Evolutionary conservation across 1,140 invertebrate species (phyloP), one percentile per base, ranked within the genome.

Genomic region (Brachionus calyciflorus): DNA sequence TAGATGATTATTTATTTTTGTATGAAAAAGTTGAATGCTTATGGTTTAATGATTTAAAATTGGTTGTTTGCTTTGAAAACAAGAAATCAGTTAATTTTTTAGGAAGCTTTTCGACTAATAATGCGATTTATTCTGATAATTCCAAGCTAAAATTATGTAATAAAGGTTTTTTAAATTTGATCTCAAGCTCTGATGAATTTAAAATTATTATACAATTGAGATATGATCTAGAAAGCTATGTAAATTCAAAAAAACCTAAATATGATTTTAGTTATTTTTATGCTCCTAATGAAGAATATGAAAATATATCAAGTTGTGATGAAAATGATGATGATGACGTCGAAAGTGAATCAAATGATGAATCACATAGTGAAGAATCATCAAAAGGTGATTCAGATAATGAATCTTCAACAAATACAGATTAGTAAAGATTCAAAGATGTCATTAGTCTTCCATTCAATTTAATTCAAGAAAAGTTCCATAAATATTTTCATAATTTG

Each of bases 141-240:
- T 55, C 46, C 5, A 37, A 55, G n/a, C 30, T 73, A 55, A 37
- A 51, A 24, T 33, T 73, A 6, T 51, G 46, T 30, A 55, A 73
- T 41, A 49, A 51, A 21, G 69, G 69, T 3, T 33, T 40, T 0
- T 40, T 55, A 14, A 51, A 51, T 49, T 40, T 73, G 14, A 55
- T 49, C 9, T 51, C 69, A 2, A 51, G 21, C 41, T 26, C 19
- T 19, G 46, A 49, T 0, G 46, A 51, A 10, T 14, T 26, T 24
- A 73, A 73, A 73, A 49, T 73, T 30, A 37, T 51, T 3, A 73
- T 73, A 14, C 46, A 73, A 21, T 55, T 73, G 28, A 19, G 69
- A 14, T 5, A 51, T 40, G 69, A 73, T 26, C 19, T 49, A 7
- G 33, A 49, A 10, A 40, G 30, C 6, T 55, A 51, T 73, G 7